Evolutionary conservation across 2,113 vertebrate genomes (phyloP).

Genomic region (Ibidorhyncha struthersii): DNA sequence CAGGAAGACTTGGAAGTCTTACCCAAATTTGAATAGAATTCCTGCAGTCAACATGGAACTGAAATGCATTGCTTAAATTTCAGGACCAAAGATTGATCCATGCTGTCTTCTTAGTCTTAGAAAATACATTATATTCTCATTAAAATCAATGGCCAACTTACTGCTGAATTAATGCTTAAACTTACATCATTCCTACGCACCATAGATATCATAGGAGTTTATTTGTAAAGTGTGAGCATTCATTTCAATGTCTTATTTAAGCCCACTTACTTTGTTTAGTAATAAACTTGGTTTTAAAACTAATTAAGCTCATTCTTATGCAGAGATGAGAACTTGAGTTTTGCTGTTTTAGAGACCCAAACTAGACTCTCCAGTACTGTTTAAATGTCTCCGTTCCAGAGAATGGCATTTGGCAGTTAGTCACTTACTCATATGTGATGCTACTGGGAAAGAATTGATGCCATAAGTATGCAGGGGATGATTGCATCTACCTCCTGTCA

Average conservation of each 20-base stretch:
- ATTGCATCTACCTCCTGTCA: slow-evolving; percentile 44
- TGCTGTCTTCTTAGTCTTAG: not conserved
- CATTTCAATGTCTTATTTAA: not conserved
- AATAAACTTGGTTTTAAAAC: not conserved
- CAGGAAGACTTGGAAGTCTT: not conserved
- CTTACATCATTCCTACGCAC: not conserved
- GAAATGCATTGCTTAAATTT: not conserved
- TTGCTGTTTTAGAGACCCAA: not conserved
- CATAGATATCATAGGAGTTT: not conserved
- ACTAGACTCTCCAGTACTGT: not conserved
- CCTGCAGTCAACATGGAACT: not conserved
- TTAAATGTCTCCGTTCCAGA: not conserved
- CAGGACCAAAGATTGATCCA: not conserved
- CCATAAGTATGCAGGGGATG: slow-evolving; percentile 6
- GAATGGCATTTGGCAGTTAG: slow-evolving; percentile 1
- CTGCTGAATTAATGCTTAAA: not conserved
- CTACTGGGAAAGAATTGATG: slow-evolving; percentile 2
- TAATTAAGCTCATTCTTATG: not conserved
- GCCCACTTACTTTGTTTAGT: not conserved
- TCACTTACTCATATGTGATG: not conserved
- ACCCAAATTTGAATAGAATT: not conserved
- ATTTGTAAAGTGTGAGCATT: not conserved
- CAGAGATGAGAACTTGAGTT: not conserved
- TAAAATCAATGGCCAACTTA: not conserved
- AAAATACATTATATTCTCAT: not conserved